Evolutionary conservation across 2,113 vertebrate species (phyloP).

Genomic region (Smithornis capensis): DNA sequence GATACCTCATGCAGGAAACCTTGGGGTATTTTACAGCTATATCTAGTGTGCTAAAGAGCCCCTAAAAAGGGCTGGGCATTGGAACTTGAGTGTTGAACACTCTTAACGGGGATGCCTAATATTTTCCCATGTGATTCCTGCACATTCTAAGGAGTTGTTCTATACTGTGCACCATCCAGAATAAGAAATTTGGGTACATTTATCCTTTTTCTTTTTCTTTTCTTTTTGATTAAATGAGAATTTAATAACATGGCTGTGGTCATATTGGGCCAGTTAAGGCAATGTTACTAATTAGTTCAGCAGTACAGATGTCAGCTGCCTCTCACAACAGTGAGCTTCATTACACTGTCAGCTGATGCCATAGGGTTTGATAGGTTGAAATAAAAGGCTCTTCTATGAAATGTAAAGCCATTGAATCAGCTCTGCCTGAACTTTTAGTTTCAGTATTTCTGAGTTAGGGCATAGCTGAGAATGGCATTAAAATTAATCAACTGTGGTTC

Average conservation of each 20-base stretch:
- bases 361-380: neutral
- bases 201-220: accelerated
- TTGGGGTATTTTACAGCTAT: neutral
- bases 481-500: neutral
- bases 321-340: neutral
- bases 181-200: neutral
- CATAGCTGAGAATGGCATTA: neutral
- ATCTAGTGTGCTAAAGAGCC: neutral
- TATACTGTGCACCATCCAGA: neutral
- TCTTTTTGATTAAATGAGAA: neutral
- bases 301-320: neutral
- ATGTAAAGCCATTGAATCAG: neutral
- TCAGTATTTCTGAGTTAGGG: neutral
- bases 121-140: neutral
- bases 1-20: neutral
- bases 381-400: neutral
- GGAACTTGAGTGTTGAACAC: neutral
- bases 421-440: neutral
- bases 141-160: neutral
- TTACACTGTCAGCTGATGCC: neutral
- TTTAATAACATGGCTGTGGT: neutral
- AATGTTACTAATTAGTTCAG: neutral
- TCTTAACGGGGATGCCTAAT: neutral
- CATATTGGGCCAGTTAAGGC: neutral
- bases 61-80: accelerated